Percentiles rank a stretch among this genome's conserved stretches.
Evolutionary conservation across 1,140 invertebrate species (phyloP).

Genomic region (Caerostris extrusa): DNA sequence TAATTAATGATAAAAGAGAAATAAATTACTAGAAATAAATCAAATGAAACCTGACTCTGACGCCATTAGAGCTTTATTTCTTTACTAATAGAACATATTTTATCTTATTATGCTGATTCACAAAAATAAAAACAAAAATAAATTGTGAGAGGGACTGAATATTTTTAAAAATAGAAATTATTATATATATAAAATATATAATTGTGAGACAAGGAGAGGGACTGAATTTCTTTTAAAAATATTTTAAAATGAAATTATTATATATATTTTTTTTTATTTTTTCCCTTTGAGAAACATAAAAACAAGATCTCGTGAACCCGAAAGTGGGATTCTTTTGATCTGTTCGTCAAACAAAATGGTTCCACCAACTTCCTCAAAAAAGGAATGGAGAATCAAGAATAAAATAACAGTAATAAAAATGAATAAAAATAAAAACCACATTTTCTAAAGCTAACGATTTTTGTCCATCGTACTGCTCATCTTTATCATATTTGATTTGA

Average conservation of each 20-base stretch:
- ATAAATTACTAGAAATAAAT: not conserved
- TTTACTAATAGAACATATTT: not conserved
- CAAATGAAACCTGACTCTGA: slow-evolving; percentile 13
- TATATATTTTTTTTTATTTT: not conserved
- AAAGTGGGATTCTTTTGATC: not conserved
- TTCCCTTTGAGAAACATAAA: not conserved
- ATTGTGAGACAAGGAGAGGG: too few relatives aligned
- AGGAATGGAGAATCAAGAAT: not conserved
- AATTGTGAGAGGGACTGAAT: not conserved
- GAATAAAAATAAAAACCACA: not conserved
- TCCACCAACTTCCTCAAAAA: not conserved
- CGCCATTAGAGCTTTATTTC: not conserved
- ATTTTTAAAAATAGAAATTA: too few relatives aligned
- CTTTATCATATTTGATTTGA: slow-evolving; percentile 33
- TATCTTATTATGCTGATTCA: slow-evolving; percentile 16
- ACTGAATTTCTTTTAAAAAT: too few relatives aligned
- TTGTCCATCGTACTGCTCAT: not conserved
- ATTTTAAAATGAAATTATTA: not conserved
- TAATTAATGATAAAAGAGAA: slow-evolving; percentile 22
- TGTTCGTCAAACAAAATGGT: not conserved
- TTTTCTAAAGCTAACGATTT: slow-evolving; percentile 18
- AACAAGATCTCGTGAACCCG: not conserved
- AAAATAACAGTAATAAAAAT: not conserved
- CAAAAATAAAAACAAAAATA: not conserved
- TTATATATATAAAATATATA: too few relatives aligned